Evolutionary conservation across 2,888 invertebrate genomes (phyloP), one percentile per base, ranked within the genome.

Genomic region (Acleris literana): DNA sequence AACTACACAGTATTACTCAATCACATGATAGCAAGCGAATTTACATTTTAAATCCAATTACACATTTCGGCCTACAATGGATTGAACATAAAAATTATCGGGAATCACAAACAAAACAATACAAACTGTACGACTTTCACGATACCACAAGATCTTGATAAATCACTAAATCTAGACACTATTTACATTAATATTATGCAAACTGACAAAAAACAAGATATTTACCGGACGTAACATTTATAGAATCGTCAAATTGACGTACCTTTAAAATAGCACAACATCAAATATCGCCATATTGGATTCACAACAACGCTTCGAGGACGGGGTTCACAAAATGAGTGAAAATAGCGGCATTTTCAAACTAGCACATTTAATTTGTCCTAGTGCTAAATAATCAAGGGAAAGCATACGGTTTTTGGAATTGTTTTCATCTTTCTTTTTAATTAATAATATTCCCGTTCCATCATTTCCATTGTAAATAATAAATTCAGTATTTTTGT

Each of bases 231-330:
- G 86, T 86, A 85, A 76, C 90, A 90, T 87, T 58, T 83, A 86
- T 84, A 90, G 84, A 90, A 89, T 92, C 92, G 92, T 92, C 92
- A 91, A 88, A 91, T 85, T 92, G 93, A 93, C 93, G 92, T 93
- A 92, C 93, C 92, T 92, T 92, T 91, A 92, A 89, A 92, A 90
- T 84, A 90, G 88, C 88, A 90, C 87, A 92, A 92, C 92, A 93
- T 93, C 90, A 91, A 90, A 87, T 90, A 90, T 89, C 94, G 94
- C 94, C 94, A 94, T 94, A 93, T 94, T 94, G 94, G 93, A 94
- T 94, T 93, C 94, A 94, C 94, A 94, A 94, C 94, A 94, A 94
- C 94, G 94, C 94, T 93, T 94, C 90, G 93, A 93, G 93, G 81
- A 77, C 76, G 92, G 93, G 93, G 93, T 91, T 92, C 90, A 83